These are phyloP conservation scores for Macropis europaea DNA, from an alignment of 2,888 invertebrate genomes.

Conservation along the genomic window DNA sequence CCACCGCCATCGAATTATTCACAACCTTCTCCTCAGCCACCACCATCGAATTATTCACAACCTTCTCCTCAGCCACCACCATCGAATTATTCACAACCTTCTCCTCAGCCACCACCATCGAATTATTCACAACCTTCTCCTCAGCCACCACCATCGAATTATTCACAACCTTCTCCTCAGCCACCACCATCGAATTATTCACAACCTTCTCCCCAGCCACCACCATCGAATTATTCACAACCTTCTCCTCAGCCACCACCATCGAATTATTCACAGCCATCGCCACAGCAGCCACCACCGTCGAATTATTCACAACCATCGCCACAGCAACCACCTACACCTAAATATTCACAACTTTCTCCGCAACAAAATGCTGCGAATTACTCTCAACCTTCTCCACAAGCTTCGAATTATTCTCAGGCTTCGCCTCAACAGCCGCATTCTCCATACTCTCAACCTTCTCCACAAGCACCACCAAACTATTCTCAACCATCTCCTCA, in stretches of 20 bases:
- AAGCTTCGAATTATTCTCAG: conserved; percentile 73
- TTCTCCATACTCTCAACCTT: conserved; percentile 64
- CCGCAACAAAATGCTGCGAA: conserved; percentile 70
- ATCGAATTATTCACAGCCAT: conserved; percentile 75
- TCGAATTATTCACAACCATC: conserved; percentile 66
- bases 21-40: conserved; percentile 63
- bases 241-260: conserved; percentile 68
- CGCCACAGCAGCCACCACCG: conserved; percentile 70
- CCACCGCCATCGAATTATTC: conserved; percentile 60
- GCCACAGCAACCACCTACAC: conserved; percentile 50
- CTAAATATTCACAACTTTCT: conserved; percentile 66
- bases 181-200: conserved; percentile 80
- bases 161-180: conserved; percentile 68
- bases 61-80: conserved; percentile 72
- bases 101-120: conserved; percentile 61
- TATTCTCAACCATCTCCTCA: conserved; percentile 78
- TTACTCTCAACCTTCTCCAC: conserved; percentile 69
- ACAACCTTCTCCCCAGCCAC: conserved; percentile 73
- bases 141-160: conserved; percentile 68
- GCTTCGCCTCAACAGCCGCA: conserved; percentile 71
- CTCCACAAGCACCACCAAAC: conserved; percentile 78
- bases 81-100: conserved; percentile 66
- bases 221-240: conserved; percentile 67
- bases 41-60: conserved; percentile 59
- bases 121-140: conserved; percentile 76